Base-by-base conservation (phyloP, 2,113 vertebrate species). In the Sapajus apella region DNA sequence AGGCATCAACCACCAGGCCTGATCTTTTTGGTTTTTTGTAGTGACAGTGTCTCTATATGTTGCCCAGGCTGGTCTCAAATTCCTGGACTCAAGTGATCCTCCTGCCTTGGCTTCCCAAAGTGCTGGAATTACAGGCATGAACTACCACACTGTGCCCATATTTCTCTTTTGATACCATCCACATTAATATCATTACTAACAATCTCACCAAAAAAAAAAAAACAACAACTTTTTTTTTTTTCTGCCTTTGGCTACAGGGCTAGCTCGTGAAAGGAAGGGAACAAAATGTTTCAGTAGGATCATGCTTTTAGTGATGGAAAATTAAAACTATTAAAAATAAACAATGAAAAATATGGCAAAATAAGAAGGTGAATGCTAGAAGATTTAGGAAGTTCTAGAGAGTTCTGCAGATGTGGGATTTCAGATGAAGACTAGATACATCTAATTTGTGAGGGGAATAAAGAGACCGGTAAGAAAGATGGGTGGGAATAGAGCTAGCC, bases 281-380 rank as follows among this genome's bases (percentile, higher is more conserved):
- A 97, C 47, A 95, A 93, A 97, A 87, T 95, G 84, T 97, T 95
- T 97, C 94, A 72, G 83, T 85, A 96, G 70, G 75, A 87, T 93
- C 83, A 45, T 97, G n/a, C 82, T 17, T 91, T 98, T 92, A 91
- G 45, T 81, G 55, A 77, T 89, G 21, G 87, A 61, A 56, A 95
- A 92, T 96, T 87, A 73, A 45, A 89, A 50, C 84, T 84, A 92
- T 92, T 95, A 95, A 92, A 90, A 84, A 84, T 45, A 72, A 90
- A 58, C 55, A 10, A 2, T 64, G 61, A 58, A 96, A 95, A 96
- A 91, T 56, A 89, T 12, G 70, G 27, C 68, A 91, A 82, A 94
- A 88, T 88, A 81, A 66, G 61, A 94, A 82, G 35, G 56, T 93
- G 43, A 58, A 40, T 93, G 37, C 25, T 73, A 52, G 61, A 89